These are phyloP conservation scores for Bucorvus abyssinicus DNA, from an alignment of 2,797 vertebrate genomes.

Conservation along the genomic window DNA sequence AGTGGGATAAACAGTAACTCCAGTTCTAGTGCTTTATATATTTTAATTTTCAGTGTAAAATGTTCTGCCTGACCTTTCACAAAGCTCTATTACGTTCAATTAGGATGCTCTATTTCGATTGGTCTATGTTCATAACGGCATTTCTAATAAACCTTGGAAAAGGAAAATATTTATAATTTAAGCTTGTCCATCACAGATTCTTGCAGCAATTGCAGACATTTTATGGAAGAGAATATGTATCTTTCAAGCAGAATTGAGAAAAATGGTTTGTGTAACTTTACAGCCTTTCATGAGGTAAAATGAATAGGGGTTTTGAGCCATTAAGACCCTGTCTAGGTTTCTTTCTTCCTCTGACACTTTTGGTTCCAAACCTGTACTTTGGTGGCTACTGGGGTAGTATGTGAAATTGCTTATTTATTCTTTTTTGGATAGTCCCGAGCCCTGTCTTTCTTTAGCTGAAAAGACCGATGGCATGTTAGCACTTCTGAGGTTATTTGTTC, in stretches of 20 bases:
- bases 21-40: not conserved
- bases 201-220: not conserved
- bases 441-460: constrained; percentile 18
- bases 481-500: constrained; percentile 71
- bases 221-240: not conserved
- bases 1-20: constrained; percentile 43
- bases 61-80: constrained; percentile 61
- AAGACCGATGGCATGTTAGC: constrained; percentile 63
- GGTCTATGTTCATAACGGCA: not conserved
- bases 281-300: not conserved
- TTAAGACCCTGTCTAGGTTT: not conserved
- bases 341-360: not conserved
- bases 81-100: constrained; percentile 26
- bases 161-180: constrained; percentile 56
- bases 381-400: not conserved
- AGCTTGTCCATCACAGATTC: not conserved
- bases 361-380: not conserved
- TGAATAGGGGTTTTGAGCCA: not conserved
- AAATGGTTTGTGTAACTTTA: not conserved
- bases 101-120: constrained; percentile 5
- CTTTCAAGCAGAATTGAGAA: not conserved
- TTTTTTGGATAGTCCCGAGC: not conserved
- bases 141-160: constrained; percentile 16
- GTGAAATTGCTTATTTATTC: not conserved
- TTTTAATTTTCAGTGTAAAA: constrained; percentile 52